Percentiles rank a stretch among this genome's conserved stretches.
These are phyloP conservation scores for Bimastos eiseni DNA, from an alignment of 2,888 invertebrate genomes.

Conservation along the genomic window DNA sequence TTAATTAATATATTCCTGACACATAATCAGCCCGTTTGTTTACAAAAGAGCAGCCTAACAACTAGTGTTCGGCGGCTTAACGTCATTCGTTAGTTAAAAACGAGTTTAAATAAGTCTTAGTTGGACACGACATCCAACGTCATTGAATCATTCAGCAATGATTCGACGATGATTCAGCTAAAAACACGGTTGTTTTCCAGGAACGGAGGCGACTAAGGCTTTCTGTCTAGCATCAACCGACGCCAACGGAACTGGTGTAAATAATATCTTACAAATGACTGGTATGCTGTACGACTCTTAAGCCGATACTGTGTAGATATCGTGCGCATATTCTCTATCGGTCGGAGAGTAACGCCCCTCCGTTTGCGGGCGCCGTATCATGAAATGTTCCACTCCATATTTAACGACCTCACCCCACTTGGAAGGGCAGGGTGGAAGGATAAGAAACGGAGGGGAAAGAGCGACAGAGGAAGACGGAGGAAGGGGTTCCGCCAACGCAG, in stretches of 20 bases:
- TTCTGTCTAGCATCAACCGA: not conserved
- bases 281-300: not conserved
- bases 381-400: not conserved
- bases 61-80: too few species aligned
- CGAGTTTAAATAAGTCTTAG: not conserved
- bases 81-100: not conserved
- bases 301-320: not conserved
- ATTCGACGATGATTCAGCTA: not conserved
- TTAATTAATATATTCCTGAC: too few species aligned
- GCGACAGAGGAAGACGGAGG: not conserved
- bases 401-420: not conserved
- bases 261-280: conserved; percentile 6
- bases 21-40: too few species aligned
- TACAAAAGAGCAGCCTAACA: too few species aligned
- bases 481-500: not conserved
- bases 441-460: too few species aligned
- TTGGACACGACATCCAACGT: not conserved
- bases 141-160: not conserved
- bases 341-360: not conserved
- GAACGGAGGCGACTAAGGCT: not conserved
- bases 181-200: not conserved
- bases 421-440: not conserved
- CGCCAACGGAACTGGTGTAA: not conserved
- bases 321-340: not conserved
- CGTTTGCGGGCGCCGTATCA: not conserved